A percentile compares a stretch with the other conserved stretches of the same genome.
phyloP scores from a whole-genome alignment of 2,797 vertebrate genomes.

The Microctenopoma steveboyesi region DNA sequence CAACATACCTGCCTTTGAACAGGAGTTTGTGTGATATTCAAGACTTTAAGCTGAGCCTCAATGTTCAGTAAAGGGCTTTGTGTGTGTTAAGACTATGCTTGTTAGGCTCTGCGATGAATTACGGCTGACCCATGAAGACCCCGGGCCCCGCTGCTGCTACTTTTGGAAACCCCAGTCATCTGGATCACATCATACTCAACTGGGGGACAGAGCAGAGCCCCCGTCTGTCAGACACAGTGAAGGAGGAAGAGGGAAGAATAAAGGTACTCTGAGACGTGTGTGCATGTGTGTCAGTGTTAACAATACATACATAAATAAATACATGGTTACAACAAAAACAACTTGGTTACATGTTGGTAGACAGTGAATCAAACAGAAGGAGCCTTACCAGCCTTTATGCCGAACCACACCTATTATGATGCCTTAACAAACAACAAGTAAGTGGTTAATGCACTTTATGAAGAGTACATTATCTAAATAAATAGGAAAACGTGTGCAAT shows the following conservation, averaged over 20 bases:
- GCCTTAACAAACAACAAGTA: too few relatives aligned
- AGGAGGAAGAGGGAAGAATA: slow-evolving; percentile 37
- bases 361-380: too few relatives aligned
- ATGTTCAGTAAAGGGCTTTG: slow-evolving; percentile 58
- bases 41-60: slow-evolving; percentile 75
- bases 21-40: slow-evolving; percentile 72
- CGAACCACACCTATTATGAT: too few relatives aligned
- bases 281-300: not conserved
- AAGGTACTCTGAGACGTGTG: slow-evolving; percentile 25
- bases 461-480: not conserved
- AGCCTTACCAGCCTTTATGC: too few relatives aligned
- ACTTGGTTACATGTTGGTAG: too few relatives aligned
- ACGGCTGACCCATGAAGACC: slow-evolving; percentile 82
- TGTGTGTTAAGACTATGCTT: slow-evolving; percentile 66
- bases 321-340: too few relatives aligned
- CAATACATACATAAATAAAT: too few relatives aligned
- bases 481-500: not conserved
- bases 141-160: slow-evolving; percentile 66
- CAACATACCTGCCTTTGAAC: slow-evolving; percentile 70
- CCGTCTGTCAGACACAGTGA: slow-evolving; percentile 44
- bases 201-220: slow-evolving; percentile 61
- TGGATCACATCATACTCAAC: slow-evolving; percentile 78
- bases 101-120: slow-evolving; percentile 79
- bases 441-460: not conserved
- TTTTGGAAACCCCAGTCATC: slow-evolving; percentile 77